phyloP scores from a whole-genome alignment of 2,888 invertebrate species.

The Rhopalosiphum nymphaeae region DNA sequence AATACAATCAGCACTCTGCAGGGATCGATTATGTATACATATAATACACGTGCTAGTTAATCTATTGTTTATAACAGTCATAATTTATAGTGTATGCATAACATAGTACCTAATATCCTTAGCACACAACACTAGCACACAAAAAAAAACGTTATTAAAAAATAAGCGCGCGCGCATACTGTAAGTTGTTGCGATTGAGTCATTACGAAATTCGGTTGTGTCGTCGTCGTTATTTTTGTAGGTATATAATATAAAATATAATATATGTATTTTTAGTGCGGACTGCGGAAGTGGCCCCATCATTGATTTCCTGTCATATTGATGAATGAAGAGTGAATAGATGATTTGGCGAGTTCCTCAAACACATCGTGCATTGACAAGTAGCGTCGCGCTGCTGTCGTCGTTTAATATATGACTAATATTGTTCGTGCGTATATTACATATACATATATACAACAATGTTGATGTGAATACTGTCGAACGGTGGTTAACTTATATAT shows the following conservation, averaged over 20 bases:
- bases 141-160: not conserved
- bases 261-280: slow-evolving; percentile 23
- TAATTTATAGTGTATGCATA: not conserved
- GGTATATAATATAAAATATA: not conserved
- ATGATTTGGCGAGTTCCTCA: slow-evolving; percentile 58
- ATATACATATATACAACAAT: not conserved
- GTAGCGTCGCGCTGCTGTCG: not conserved
- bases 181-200: not conserved
- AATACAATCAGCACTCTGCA: not conserved
- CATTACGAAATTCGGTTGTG: slow-evolving; percentile 42
- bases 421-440: not conserved
- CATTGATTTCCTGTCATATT: slow-evolving; percentile 62
- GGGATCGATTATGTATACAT: not conserved
- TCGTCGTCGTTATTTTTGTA: slow-evolving; percentile 30
- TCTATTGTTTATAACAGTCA: not conserved
- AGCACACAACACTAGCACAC: not conserved
- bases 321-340: slow-evolving; percentile 61
- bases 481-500: not conserved
- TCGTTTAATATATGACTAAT: slow-evolving; percentile 6
- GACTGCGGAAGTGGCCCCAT: slow-evolving; percentile 55
- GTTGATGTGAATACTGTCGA: not conserved
- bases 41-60: not conserved
- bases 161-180: not conserved
- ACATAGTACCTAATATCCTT: not conserved
- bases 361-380: slow-evolving; percentile 50